Evolutionary conservation across 2,113 vertebrate species (phyloP).

Genomic region (Castor canadensis): DNA sequence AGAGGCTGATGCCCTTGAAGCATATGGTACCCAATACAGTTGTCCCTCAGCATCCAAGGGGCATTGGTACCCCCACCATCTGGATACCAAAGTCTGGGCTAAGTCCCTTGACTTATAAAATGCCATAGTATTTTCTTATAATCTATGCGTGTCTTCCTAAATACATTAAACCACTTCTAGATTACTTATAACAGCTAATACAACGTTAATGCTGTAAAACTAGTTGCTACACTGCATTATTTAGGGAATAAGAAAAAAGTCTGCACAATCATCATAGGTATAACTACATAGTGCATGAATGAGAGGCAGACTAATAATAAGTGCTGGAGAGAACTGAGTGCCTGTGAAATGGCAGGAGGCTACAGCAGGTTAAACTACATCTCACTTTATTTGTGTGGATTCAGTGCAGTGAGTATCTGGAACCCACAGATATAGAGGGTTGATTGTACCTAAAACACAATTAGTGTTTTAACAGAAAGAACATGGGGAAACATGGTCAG

Average conservation of each 20-base stretch:
- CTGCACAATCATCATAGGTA: neutral
- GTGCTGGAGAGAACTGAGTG: neutral
- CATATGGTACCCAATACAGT: neutral
- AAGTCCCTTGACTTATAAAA: neutral
- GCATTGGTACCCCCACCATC: neutral
- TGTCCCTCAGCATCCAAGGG: neutral
- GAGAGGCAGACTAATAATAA: neutral
- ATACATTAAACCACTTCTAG: neutral
- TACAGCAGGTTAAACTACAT: neutral
- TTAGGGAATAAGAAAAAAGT: neutral
- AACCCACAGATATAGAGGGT: neutral
- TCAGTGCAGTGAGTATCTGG: too few species aligned
- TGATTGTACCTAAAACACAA: neutral
- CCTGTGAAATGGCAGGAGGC: neutral
- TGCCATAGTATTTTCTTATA: neutral
- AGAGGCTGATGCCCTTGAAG: neutral
- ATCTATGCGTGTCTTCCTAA: neutral
- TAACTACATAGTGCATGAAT: neutral
- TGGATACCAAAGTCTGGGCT: neutral
- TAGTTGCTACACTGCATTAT: neutral
- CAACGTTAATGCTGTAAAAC: neutral
- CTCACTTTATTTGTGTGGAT: neutral
- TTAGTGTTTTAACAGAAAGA: constrained; percentile 20
- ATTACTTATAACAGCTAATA: neutral
- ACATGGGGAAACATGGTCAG: neutral